Conservation (phyloP, 2,888 invertebrate species). For the Mimumesa dahlbomi region DNA sequence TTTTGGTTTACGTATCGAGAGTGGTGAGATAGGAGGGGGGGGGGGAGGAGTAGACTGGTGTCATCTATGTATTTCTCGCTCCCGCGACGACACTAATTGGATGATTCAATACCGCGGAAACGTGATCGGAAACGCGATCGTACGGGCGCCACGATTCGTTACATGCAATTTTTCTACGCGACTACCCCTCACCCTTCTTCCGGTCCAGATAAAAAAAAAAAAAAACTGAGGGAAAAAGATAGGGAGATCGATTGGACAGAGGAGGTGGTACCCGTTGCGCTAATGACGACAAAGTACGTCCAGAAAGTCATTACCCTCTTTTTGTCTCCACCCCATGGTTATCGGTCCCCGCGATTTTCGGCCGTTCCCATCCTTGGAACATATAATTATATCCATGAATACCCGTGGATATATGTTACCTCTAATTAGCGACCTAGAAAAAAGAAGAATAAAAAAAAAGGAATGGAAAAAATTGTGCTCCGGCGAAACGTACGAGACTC, state of each 20-base stretch:
- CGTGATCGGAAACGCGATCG: constrained; percentile 74
- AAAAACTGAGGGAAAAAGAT: constrained; percentile 44
- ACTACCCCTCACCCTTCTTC: constrained; percentile 31
- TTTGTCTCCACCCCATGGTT: constrained; percentile 7
- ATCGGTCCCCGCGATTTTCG: background rate
- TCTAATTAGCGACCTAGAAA: constrained; percentile 20
- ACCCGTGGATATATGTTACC: constrained; percentile 8
- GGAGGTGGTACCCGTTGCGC: constrained; percentile 20
- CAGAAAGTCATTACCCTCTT: constrained; percentile 20
- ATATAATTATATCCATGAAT: constrained; percentile 10
- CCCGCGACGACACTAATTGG: constrained; percentile 68
- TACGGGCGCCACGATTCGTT: constrained; percentile 65
- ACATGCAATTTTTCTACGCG: constrained; percentile 66
- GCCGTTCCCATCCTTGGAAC: background rate
- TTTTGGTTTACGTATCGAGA: constrained; percentile 37
- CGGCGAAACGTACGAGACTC: background rate
- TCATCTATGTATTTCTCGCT: constrained; percentile 60
- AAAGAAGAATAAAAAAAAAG: background rate
- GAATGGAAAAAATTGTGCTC: background rate
- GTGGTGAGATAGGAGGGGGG: too few species aligned
- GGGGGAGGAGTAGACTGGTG: constrained; percentile 51
- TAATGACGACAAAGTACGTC: constrained; percentile 51
- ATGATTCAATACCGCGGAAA: constrained; percentile 75
- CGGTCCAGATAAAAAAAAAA: constrained; percentile 48
- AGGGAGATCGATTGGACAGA: constrained; percentile 44